Evolutionary conservation across 2,113 vertebrate genomes (phyloP), one percentile per base, ranked within the genome.

Genomic region (Pungitius pungitius): DNA sequence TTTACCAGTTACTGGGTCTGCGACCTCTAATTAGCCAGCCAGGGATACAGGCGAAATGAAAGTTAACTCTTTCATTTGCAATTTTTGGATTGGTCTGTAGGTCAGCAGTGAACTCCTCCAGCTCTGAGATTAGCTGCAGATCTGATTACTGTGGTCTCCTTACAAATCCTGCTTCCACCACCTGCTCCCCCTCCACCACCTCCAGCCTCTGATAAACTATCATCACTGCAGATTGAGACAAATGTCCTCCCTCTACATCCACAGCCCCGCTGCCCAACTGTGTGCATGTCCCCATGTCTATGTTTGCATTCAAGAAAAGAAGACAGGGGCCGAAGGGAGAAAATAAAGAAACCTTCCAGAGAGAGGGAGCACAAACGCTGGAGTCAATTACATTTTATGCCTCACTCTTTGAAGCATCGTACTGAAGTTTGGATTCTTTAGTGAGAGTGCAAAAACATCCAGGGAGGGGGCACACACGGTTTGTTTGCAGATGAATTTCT

Each of bases 221-320:
- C 85, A 91, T 91, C 74, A 77, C 77, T 58, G 81, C 80, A 87
- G 77, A 90, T 86, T 91, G 85, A 88, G 80, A 90, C 81, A 89
- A 90, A 91, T 86, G 87, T 89, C 87, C 80, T 66, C 78, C 59
- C 68, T 82, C 58, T 83, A 43, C 66, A 73, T 71, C n/a, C 62
- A 9, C 51, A 80, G 90, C 74, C 85, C 75, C 79, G 70, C 81
- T 73, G 57, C 76, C 77, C 85, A 66, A 84, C 77, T 84, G 82
- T 86, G 87, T 67, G 76, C 30, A 71, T 62, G 75, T 81, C 77
- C 66, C 22, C 58, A 62, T 80, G 79, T 68, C 67, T 61, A 69
- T 69, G 56, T 76, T 69, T 20, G 5, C 67, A 33, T 47, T 67
- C 33, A 51, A 57, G 61, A 63, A 64, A 33, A 62, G 49, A 22